Base-by-base conservation (phyloP, 2,888 invertebrate species). In the Heterodera filipjevi region DNA sequence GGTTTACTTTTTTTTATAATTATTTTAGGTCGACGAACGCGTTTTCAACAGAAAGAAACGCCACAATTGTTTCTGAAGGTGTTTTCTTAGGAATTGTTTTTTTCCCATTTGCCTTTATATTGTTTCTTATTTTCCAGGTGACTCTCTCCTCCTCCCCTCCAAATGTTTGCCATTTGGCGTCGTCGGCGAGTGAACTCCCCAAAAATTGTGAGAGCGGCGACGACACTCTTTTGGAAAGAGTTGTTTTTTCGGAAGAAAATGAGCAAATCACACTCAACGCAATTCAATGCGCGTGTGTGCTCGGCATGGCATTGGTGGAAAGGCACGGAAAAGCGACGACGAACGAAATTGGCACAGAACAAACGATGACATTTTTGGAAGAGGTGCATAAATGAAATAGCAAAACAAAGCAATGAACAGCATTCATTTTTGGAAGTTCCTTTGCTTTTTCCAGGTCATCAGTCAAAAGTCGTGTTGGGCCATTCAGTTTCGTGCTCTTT, bases 141-240 rank as follows among this genome's bases (percentile, higher is more conserved):
- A 32, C 8, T 27, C 35, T 30, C 16, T 39, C 71, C 44, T 44
- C 71, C 27, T 27, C 71, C 16, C 10, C 27, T 14, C 44, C 16
- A n/a, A 22, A 59, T 30, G 71, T n/a, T n/a, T n/a, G 44, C 22
- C n/a, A 8, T 39, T 39, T 39, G 39, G 39, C 39, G 39, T 12
- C 27, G 12, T 27, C 35, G 33, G 70, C 73, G 68, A 53, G 71
- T 35, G 77, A 59, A 70, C 49, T 68, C 27, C 79, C 81, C 12
- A 49, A 59, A 10, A 80, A 83, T 33, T 73, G 73, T 33, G 70
- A 73, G 39, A 83, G 79, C 64, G 74, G 35, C 27, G 83, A 83
- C 66, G 96, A 97, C 85, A 93, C 95, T 2, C 92, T 95, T 77
- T 91, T 96, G 66, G 93, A 95, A 85, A 92, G 92, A 83, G 93